A percentile compares a stretch with the other conserved stretches of the same genome.
phyloP scores from a whole-genome alignment of 2,113 vertebrate genomes.

The Argyrosomus japonicus region DNA sequence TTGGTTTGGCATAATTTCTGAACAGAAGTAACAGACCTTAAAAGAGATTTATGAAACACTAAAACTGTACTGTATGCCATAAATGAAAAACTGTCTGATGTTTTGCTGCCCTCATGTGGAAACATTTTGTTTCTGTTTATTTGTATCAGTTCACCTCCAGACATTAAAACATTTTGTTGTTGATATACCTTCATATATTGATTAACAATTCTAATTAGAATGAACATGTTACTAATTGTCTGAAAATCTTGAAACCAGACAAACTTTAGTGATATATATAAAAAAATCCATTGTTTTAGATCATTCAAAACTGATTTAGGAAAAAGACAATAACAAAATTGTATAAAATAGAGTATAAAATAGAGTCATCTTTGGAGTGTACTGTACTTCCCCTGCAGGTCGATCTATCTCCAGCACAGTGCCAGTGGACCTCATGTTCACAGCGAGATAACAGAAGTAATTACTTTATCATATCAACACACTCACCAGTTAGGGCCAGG shows the following conservation, averaged over 20 bases:
- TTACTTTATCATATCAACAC: conserved; percentile 20
- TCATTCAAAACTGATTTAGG: not conserved
- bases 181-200: not conserved
- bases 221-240: too few species aligned
- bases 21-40: not conserved
- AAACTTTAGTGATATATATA: too few species aligned
- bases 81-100: not conserved
- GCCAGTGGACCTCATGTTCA: not conserved
- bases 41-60: not conserved
- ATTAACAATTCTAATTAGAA: not conserved
- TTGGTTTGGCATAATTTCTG: not conserved
- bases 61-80: too few species aligned
- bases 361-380: not conserved
- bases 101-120: conserved; percentile 25
- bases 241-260: too few species aligned
- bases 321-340: not conserved
- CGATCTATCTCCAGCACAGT: not conserved
- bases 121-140: not conserved
- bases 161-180: not conserved
- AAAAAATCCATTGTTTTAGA: too few species aligned
- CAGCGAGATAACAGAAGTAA: conserved; percentile 27
- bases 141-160: not conserved
- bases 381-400: not conserved
- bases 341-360: not conserved
- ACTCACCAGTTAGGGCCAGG: conserved; percentile 36